Evolutionary conservation across 2,888 invertebrate genomes (phyloP).

Genomic region (Patella caerulea): DNA sequence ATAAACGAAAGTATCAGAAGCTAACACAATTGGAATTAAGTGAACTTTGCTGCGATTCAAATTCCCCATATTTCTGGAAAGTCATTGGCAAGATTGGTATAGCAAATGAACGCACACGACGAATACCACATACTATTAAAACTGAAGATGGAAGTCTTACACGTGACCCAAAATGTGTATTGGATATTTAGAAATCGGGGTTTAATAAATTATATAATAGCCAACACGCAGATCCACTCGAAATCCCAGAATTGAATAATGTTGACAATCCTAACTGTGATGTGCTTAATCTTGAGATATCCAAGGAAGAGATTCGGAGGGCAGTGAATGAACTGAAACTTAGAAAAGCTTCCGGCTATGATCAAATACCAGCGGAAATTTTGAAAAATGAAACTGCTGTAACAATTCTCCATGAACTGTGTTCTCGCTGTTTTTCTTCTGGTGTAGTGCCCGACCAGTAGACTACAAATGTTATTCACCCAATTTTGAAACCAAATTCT

Average conservation of each 20-base stretch:
- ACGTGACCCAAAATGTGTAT: background rate
- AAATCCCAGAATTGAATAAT: background rate
- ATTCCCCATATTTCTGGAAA: background rate
- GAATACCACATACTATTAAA: background rate
- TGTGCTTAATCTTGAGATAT: conserved; percentile 20
- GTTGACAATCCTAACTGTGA: background rate
- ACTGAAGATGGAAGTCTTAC: background rate
- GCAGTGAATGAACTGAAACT: conserved; percentile 25
- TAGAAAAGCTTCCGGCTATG: conserved; percentile 25
- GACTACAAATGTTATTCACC: background rate
- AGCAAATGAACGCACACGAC: background rate
- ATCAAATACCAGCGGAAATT: conserved; percentile 22
- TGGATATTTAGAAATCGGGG: background rate
- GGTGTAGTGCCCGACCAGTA: background rate
- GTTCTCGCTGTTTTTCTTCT: conserved; percentile 20
- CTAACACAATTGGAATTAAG: background rate
- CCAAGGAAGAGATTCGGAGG: conserved; percentile 23
- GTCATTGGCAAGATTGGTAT: background rate
- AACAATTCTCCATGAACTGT: conserved; percentile 24
- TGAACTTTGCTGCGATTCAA: background rate
- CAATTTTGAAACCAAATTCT: background rate
- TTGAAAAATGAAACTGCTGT: conserved; percentile 27
- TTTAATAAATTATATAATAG: background rate
- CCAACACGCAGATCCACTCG: background rate
- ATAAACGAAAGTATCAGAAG: background rate